phyloP scores from a whole-genome alignment of 2,113 vertebrate species.

The Clarias gariepinus region DNA sequence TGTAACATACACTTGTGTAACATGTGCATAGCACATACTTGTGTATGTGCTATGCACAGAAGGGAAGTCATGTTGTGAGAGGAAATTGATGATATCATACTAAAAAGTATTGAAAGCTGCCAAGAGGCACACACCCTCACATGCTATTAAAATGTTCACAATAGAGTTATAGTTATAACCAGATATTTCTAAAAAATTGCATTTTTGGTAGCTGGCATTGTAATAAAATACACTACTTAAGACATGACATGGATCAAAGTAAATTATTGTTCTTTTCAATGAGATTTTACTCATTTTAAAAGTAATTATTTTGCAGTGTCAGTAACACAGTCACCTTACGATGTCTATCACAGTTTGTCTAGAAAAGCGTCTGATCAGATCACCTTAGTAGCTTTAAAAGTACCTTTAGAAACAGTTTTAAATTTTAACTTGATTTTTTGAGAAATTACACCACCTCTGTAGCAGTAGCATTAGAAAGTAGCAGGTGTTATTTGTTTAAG shows the following conservation, averaged over 20 bases:
- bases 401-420: neutral
- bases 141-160: neutral
- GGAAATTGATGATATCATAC: neutral
- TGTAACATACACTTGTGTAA: neutral
- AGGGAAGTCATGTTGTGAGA: neutral
- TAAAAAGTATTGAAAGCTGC: neutral
- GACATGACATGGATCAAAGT: neutral
- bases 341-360: neutral
- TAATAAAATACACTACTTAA: neutral
- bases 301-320: neutral
- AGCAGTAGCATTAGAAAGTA: neutral
- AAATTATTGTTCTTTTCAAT: neutral
- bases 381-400: neutral
- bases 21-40: no score
- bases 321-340: neutral
- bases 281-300: neutral
- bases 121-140: neutral
- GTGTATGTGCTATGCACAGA: neutral
- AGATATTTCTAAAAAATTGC: neutral
- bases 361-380: neutral
- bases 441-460: neutral
- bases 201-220: neutral
- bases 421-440: neutral
- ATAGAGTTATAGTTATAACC: neutral
- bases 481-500: no score